phyloP scores from a whole-genome alignment of 2,797 vertebrate genomes.

The Synaphobranchus kaupii region DNA sequence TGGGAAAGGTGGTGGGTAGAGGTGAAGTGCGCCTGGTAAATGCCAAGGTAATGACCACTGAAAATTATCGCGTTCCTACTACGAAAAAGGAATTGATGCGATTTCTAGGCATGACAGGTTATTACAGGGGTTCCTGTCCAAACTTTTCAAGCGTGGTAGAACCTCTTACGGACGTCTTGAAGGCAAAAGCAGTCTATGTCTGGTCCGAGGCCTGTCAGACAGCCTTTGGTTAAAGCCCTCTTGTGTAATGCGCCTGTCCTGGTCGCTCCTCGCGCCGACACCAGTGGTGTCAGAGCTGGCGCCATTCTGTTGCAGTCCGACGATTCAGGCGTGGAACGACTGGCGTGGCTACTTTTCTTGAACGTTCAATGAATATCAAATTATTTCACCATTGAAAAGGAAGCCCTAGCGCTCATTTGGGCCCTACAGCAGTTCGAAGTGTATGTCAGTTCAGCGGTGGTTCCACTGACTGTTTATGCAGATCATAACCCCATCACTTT shows the following conservation, averaged over 20 bases:
- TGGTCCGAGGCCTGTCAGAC: not conserved
- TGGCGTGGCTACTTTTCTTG: too few relatives aligned
- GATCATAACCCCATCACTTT: too few relatives aligned
- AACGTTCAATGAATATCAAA: too few relatives aligned
- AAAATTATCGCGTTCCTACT: not conserved
- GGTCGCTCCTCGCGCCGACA: not conserved
- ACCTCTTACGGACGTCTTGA: not conserved
- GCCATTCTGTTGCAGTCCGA: too few relatives aligned
- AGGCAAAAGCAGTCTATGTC: not conserved
- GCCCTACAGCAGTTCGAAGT: too few relatives aligned
- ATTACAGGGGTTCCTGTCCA: not conserved
- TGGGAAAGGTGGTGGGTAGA: not conserved
- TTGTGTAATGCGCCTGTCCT: not conserved
- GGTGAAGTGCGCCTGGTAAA: not conserved
- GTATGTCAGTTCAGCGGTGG: too few relatives aligned
- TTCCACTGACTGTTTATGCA: too few relatives aligned
- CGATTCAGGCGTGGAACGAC: too few relatives aligned
- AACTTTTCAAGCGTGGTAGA: not conserved
- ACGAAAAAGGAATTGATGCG: conserved; percentile 5
- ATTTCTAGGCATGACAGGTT: conserved; percentile 13
- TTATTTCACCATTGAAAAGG: too few relatives aligned
- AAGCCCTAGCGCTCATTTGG: too few relatives aligned
- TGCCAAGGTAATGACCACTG: not conserved
- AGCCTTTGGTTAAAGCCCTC: not conserved
- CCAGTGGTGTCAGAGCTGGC: not conserved